phyloP scores from a whole-genome alignment of 2,113 vertebrate species.

The Polypterus bichir region DNA sequence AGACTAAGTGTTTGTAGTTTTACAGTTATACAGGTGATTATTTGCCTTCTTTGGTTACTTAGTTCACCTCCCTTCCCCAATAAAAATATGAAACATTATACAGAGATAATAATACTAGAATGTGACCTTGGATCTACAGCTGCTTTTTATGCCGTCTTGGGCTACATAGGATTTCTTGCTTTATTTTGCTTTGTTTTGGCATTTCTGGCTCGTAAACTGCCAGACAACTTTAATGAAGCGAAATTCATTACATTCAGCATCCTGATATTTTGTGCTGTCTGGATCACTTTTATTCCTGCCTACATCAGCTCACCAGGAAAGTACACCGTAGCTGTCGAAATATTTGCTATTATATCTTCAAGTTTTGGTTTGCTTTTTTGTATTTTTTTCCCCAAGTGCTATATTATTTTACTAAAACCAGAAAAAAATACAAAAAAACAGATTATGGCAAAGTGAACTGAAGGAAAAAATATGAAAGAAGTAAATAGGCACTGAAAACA shows the following conservation, averaged over 20 bases:
- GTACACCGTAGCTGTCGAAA: slow-evolving; percentile 51
- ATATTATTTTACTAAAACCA: slow-evolving; percentile 44
- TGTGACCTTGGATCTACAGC: slow-evolving; percentile 38
- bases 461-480: too few relatives aligned
- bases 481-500: too few relatives aligned
- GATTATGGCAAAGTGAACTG: slow-evolving; percentile 26
- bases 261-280: slow-evolving; percentile 53
- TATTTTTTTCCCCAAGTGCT: slow-evolving; percentile 52
- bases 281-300: slow-evolving; percentile 53
- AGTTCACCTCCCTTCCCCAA: slow-evolving; percentile 36
- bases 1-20: slow-evolving; percentile 38
- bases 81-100: slow-evolving; percentile 24
- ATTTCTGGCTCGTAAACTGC: slow-evolving; percentile 46
- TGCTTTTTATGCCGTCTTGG: slow-evolving; percentile 46
- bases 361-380: slow-evolving; percentile 45
- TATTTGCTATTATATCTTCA: slow-evolving; percentile 55
- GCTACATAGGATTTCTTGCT: slow-evolving; percentile 46
- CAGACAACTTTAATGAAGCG: slow-evolving; percentile 55
- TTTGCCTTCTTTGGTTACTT: slow-evolving; percentile 40
- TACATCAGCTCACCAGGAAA: slow-evolving; percentile 57
- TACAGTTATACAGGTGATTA: slow-evolving; percentile 40
- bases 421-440: slow-evolving; percentile 43
- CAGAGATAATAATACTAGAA: slow-evolving; percentile 41
- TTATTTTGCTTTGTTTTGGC: slow-evolving; percentile 45
- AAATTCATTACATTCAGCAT: slow-evolving; percentile 59